phyloP scores from a whole-genome alignment of 2,113 vertebrate genomes.

The Zingel zingel region DNA sequence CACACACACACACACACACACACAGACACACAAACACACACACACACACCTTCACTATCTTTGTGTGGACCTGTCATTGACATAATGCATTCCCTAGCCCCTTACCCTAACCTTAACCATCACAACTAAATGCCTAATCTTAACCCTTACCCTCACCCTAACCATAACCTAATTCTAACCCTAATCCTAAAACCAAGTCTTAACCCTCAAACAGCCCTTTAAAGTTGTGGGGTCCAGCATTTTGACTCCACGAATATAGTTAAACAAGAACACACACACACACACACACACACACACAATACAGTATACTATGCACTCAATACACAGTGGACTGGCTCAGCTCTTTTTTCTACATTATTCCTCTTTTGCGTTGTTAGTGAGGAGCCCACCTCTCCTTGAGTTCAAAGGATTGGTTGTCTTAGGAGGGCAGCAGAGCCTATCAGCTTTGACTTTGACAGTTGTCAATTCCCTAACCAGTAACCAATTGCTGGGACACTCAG shows the following conservation, averaged over 20 bases:
- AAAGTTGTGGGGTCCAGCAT: no score
- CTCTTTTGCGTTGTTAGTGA: slow-evolving; percentile 47
- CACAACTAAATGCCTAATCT: no score
- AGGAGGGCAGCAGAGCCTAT: slow-evolving; percentile 56
- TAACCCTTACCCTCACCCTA: no score
- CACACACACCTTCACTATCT: slow-evolving; percentile 23
- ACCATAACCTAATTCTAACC: no score
- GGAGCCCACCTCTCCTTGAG: slow-evolving; percentile 26
- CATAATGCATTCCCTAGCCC: no score
- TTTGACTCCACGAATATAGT: no score
- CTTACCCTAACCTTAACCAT: no score
- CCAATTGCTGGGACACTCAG: slow-evolving; percentile 30
- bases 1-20: slow-evolving; percentile 37
- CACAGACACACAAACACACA: slow-evolving; percentile 41
- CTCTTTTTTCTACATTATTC: slow-evolving; percentile 40
- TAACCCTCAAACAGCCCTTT: no score
- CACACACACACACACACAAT: slow-evolving; percentile 8
- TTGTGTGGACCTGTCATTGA: no score
- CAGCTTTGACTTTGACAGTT: slow-evolving; percentile 61
- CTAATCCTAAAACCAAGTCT: no score
- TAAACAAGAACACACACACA: slow-evolving; percentile 4
- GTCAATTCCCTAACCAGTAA: slow-evolving; percentile 45
- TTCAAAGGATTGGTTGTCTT: slow-evolving; percentile 49
- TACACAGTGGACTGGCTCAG: slow-evolving; percentile 41
- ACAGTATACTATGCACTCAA: slow-evolving; percentile 22